A percentile compares a stretch with the other conserved stretches of the same genome.
phyloP scores from a whole-genome alignment of 2,888 invertebrate species.

The Drosophila parthenogenetica region DNA sequence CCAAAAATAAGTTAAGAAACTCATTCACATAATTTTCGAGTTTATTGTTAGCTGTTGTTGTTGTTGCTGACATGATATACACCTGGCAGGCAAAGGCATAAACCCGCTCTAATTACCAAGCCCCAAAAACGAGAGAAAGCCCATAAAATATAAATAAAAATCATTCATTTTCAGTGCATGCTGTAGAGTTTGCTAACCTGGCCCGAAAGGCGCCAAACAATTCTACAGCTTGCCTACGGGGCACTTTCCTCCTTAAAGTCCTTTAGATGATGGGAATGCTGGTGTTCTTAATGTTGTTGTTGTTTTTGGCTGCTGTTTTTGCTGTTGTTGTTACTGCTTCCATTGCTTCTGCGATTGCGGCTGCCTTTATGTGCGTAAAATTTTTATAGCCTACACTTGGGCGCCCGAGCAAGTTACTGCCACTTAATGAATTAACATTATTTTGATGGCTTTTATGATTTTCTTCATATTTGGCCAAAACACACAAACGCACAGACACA shows the following conservation, averaged over 20 bases:
- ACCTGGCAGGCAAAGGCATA: conserved; percentile 71
- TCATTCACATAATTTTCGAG: conserved; percentile 80
- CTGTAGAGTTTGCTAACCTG: conserved; percentile 38
- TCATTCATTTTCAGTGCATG: conserved; percentile 72
- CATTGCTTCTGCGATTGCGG: conserved; percentile 16
- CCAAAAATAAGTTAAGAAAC: conserved; percentile 75
- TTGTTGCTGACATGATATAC: conserved; percentile 59
- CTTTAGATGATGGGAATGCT: conserved; percentile 46
- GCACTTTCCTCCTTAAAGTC: conserved; percentile 38
- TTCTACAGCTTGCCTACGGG: conserved; percentile 9
- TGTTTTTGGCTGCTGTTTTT: background rate
- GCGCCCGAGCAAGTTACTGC: conserved; percentile 75
- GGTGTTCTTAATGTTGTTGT: conserved; percentile 8
- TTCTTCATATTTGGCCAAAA: conserved; percentile 46
- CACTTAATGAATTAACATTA: conserved; percentile 81
- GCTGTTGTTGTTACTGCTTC: conserved; percentile 14
- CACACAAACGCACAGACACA: conserved; percentile 26
- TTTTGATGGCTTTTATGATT: conserved; percentile 78
- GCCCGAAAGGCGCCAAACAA: conserved; percentile 46
- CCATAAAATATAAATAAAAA: conserved; percentile 81
- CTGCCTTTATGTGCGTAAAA: conserved; percentile 69
- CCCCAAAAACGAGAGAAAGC: conserved; percentile 24
- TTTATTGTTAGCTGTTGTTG: conserved; percentile 66
- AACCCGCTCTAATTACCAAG: conserved; percentile 77
- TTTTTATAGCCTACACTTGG: conserved; percentile 80